Percentiles rank a stretch among this genome's conserved stretches.
phyloP scores from a whole-genome alignment of 92 coral and sea anemone genomes.

The Zoanthus gigantus region DNA sequence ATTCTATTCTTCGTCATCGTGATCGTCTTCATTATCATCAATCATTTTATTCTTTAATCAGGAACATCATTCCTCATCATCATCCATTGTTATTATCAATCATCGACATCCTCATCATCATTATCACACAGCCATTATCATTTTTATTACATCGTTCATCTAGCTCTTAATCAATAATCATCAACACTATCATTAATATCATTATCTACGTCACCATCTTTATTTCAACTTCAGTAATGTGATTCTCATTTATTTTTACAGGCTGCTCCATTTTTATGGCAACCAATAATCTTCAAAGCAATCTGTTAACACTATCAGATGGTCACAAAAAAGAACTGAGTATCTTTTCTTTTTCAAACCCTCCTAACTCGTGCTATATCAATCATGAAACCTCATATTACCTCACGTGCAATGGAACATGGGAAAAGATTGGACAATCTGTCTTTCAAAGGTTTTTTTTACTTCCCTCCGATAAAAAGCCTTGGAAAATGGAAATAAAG shows the following conservation, averaged over 20 bases:
- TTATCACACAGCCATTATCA: too few relatives aligned
- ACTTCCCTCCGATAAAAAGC: neutral
- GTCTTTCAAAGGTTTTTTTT: neutral
- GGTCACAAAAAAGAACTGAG: neutral
- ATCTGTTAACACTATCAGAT: neutral
- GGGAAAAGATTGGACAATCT: neutral
- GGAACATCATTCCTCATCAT: too few relatives aligned
- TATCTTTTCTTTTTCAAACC: neutral
- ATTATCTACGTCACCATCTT: too few relatives aligned
- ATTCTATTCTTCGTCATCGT: too few relatives aligned
- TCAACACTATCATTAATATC: too few relatives aligned
- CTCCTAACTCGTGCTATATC: neutral
- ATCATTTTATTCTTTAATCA: too few relatives aligned
- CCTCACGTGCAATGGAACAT: conserved; percentile 27
- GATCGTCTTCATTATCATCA: too few relatives aligned
- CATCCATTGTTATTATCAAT: too few relatives aligned
- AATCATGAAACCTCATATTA: conserved; percentile 6
- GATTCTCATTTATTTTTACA: neutral
- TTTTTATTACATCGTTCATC: too few relatives aligned
- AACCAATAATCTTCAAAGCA: neutral
- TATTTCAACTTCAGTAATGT: too few relatives aligned
- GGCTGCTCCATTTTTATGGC: conserved; percentile 4
- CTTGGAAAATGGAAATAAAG: neutral
- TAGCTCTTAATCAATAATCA: too few relatives aligned
- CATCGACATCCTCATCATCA: too few relatives aligned